Conservation (phyloP, 30 jellyfish, hydroid and myxozoan species). For the Pseudorhiza aurosa region DNA sequence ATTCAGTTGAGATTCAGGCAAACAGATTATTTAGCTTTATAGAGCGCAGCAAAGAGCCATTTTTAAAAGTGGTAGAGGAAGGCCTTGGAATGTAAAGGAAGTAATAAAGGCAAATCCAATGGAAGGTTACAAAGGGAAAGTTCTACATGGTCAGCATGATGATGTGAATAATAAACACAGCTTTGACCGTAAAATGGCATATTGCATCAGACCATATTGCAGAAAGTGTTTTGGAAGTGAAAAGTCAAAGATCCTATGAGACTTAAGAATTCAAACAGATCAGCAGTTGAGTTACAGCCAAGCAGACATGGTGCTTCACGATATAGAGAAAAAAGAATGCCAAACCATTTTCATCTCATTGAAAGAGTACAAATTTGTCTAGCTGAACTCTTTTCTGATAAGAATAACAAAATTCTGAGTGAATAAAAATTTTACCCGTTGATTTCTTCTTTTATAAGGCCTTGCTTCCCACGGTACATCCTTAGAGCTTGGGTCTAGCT, state of each 20-base stretch:
- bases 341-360: too few species aligned
- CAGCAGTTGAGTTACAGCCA: too few species aligned
- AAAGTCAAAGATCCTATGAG: slow-evolving; percentile 17
- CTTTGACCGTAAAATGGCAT: too few species aligned
- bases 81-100: slow-evolving; percentile 4
- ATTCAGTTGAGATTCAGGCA: not conserved
- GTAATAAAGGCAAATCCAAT: not conserved
- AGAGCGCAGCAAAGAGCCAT: slow-evolving; percentile 17
- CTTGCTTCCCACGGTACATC: slow-evolving; percentile 91
- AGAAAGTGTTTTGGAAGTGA: slow-evolving; percentile 15
- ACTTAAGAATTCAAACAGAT: slow-evolving; percentile 10
- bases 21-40: not conserved
- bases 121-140: not conserved
- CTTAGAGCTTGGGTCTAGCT: slow-evolving; percentile 75
- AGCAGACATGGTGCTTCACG: too few species aligned
- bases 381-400: too few species aligned
- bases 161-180: too few species aligned
- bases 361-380: too few species aligned
- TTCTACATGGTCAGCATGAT: slow-evolving; percentile 17
- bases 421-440: slow-evolving; percentile 19
- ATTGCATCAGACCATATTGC: not conserved
- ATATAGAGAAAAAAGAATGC: too few species aligned
- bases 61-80: slow-evolving; percentile 12
- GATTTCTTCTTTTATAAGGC: slow-evolving; percentile 62
- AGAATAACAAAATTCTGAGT: not conserved